These are phyloP conservation scores for Pseudopipra pipra DNA, from an alignment of 2,113 vertebrate species.

Conservation along the genomic window DNA sequence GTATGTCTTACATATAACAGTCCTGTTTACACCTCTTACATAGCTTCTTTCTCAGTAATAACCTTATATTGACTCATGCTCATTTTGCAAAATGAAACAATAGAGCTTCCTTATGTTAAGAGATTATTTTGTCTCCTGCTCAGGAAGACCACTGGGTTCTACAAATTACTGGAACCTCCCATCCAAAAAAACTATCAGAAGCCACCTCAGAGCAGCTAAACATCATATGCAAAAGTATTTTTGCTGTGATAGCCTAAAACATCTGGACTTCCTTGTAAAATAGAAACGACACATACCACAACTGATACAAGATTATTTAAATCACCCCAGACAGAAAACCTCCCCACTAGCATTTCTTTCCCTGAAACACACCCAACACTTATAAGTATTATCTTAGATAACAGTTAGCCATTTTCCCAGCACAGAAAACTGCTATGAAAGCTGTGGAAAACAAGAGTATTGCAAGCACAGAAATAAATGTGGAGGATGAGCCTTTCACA, in stretches of 20 bases:
- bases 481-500: neutral
- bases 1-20: neutral
- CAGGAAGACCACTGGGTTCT: neutral
- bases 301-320: conserved; percentile 12
- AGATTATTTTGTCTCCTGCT: conserved; percentile 13
- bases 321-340: conserved; percentile 15
- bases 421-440: neutral
- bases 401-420: conserved; percentile 17
- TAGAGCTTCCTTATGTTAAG: conserved; percentile 5
- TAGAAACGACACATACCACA: neutral
- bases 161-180: conserved; percentile 9
- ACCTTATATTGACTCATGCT: neutral
- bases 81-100: conserved; percentile 40
- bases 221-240: neutral
- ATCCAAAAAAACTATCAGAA: neutral
- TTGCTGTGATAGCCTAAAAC: neutral
- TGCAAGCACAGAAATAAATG: conserved; percentile 1
- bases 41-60: conserved; percentile 6
- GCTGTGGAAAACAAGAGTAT: conserved; percentile 22
- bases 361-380: conserved; percentile 38
- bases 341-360: neutral
- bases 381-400: conserved; percentile 9
- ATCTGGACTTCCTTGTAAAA: conserved; percentile 6
- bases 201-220: neutral
- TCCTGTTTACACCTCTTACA: neutral